phyloP scores from a whole-genome alignment of 2,888 invertebrate genomes.

The Drosophila fulvimacula region DNA sequence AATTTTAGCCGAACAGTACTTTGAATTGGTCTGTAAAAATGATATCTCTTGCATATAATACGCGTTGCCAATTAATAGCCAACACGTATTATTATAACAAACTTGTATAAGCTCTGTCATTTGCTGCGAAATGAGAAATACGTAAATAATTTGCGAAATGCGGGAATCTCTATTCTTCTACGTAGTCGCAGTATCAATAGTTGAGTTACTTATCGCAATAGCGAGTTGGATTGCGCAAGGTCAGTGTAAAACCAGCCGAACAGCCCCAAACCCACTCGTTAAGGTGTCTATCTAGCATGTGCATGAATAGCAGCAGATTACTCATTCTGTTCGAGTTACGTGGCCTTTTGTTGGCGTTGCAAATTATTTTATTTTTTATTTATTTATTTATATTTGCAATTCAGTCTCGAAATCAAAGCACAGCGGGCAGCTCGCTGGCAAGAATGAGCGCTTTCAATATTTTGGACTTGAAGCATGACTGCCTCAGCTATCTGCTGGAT shows the following conservation, averaged over 20 bases:
- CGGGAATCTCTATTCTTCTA: not conserved
- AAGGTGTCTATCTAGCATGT: slow-evolving; percentile 16
- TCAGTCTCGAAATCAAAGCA: slow-evolving; percentile 37
- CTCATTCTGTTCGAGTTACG: slow-evolving; percentile 54
- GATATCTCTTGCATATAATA: not conserved
- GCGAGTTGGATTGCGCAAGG: slow-evolving; percentile 34
- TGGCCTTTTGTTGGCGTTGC: slow-evolving; percentile 33
- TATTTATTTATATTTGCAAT: not conserved
- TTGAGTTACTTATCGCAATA: too few relatives aligned
- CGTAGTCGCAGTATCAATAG: too few relatives aligned
- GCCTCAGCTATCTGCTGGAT: slow-evolving; percentile 45
- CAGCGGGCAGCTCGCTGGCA: slow-evolving; percentile 3
- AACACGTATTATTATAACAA: too few relatives aligned
- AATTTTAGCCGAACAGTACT: not conserved
- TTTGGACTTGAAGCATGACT: slow-evolving; percentile 53
- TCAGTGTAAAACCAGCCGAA: slow-evolving; percentile 44
- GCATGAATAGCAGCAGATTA: slow-evolving; percentile 36
- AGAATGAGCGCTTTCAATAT: slow-evolving; percentile 42
- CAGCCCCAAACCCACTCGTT: not conserved
- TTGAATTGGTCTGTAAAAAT: not conserved
- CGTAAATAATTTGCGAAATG: slow-evolving; percentile 4
- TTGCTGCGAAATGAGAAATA: not conserved
- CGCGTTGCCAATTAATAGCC: not conserved
- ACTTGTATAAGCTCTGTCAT: not conserved
- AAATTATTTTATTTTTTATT: slow-evolving; percentile 2